Conservation (phyloP, 2,888 invertebrate species). For the Beris chalybata region DNA sequence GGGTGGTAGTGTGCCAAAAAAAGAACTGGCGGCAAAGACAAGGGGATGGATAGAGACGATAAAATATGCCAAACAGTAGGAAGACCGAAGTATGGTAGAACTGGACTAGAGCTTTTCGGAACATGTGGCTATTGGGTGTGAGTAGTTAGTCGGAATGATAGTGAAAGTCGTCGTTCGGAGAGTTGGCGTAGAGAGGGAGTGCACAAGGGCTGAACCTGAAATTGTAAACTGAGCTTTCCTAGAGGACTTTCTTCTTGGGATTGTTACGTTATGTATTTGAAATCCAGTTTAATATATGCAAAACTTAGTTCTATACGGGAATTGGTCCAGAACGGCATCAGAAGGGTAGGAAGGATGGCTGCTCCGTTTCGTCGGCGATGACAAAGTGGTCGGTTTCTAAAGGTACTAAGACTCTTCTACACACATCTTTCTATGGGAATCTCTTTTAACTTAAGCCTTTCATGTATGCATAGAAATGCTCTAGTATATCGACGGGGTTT, state of each 20-base stretch:
- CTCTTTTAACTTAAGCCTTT: conserved; percentile 25
- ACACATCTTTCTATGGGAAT: conserved; percentile 2
- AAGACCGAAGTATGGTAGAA: background rate
- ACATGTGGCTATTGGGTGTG: background rate
- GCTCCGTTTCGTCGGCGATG: conserved; percentile 1
- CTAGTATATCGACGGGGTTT: background rate
- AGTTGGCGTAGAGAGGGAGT: background rate
- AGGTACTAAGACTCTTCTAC: background rate
- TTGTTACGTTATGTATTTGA: background rate
- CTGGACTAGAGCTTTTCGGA: background rate
- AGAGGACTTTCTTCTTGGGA: conserved; percentile 8
- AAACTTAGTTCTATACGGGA: conserved; percentile 20
- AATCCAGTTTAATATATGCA: conserved; percentile 21
- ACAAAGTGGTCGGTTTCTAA: background rate
- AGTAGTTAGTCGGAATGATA: conserved; percentile 13
- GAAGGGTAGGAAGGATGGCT: background rate
- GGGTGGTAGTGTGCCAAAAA: background rate
- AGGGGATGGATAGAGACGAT: background rate
- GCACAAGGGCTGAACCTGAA: conserved; percentile 3
- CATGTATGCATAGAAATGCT: conserved; percentile 18
- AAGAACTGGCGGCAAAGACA: background rate
- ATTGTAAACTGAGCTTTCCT: conserved; percentile 24
- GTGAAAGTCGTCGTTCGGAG: conserved; percentile 15
- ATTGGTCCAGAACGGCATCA: conserved; percentile 2
- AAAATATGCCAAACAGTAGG: background rate